Percentiles rank a stretch among this genome's conserved stretches.
Evolutionary conservation across 2,888 invertebrate genomes (phyloP).

Genomic region (Protophormia terraenovae): DNA sequence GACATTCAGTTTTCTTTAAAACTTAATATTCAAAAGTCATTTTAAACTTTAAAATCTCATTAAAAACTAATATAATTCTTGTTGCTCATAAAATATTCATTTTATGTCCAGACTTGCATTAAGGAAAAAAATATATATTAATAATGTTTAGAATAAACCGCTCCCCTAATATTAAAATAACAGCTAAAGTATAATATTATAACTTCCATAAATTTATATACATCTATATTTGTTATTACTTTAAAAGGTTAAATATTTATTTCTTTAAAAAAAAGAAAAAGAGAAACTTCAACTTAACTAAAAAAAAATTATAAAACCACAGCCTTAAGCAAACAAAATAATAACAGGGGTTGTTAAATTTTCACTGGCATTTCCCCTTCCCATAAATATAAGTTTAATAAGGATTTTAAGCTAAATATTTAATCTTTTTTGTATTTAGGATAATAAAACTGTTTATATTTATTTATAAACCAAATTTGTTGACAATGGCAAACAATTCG

Average conservation of each 20-base stretch:
- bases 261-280: not conserved
- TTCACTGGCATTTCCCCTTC: not conserved
- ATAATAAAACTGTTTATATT: conserved; percentile 43
- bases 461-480: conserved; percentile 22
- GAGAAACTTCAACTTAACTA: not conserved
- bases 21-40: conserved; percentile 1
- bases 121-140: too few relatives aligned
- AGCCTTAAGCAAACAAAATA: not conserved
- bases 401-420: conserved; percentile 35
- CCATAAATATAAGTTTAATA: conserved; percentile 34
- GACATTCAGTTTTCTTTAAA: not conserved
- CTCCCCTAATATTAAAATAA: not conserved
- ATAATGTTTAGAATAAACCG: not conserved
- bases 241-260: conserved; percentile 1
- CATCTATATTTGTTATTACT: not conserved
- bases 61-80: not conserved
- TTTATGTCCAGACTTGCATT: not conserved
- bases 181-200: not conserved
- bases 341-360: not conserved
- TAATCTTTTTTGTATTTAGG: conserved; percentile 4
- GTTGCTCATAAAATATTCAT: not conserved
- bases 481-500: conserved; percentile 41
- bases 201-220: too few relatives aligned
- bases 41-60: not conserved
- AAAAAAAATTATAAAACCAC: not conserved